phyloP scores from a whole-genome alignment of 1,140 invertebrate genomes.

The Lasioglossum baleicum region DNA sequence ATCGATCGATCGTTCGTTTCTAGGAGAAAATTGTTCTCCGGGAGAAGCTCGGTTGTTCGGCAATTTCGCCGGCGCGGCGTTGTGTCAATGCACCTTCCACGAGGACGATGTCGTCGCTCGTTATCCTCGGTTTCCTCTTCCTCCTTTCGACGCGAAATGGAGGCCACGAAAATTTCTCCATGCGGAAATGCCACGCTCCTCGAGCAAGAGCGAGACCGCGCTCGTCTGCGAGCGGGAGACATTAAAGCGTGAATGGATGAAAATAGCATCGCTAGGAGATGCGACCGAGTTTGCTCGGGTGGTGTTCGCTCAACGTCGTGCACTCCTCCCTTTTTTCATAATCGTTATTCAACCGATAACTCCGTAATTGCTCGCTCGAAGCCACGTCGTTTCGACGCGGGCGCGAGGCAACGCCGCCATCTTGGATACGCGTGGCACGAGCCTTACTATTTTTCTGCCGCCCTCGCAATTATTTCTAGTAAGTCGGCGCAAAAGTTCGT shows the following conservation, averaged over 20 bases:
- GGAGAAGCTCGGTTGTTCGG: too few relatives aligned
- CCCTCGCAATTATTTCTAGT: too few relatives aligned
- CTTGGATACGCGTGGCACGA: too few relatives aligned
- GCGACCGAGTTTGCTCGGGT: constrained; percentile 21
- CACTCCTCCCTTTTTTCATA: not conserved
- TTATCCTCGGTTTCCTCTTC: constrained; percentile 56
- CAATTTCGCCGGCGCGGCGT: not conserved
- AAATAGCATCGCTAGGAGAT: constrained; percentile 40
- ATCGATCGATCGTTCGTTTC: too few relatives aligned
- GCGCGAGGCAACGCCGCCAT: too few relatives aligned
- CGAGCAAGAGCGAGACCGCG: constrained; percentile 26
- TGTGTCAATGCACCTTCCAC: too few relatives aligned
- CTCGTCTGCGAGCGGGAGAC: constrained; percentile 25
- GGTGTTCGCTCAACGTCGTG: not conserved
- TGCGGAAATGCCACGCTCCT: constrained; percentile 54
- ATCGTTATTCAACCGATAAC: constrained; percentile 1
- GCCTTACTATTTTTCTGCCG: too few relatives aligned
- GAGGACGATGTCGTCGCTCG: constrained; percentile 35
- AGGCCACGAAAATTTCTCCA: constrained; percentile 55
- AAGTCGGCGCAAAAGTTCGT: too few relatives aligned
- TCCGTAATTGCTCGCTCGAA: too few relatives aligned
- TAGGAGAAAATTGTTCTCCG: too few relatives aligned
- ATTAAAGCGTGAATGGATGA: constrained; percentile 48
- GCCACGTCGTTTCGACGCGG: too few relatives aligned
- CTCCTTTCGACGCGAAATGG: constrained; percentile 49